phyloP scores from a whole-genome alignment of 2,888 invertebrate species.

The Meiosimyza platycephala region DNA sequence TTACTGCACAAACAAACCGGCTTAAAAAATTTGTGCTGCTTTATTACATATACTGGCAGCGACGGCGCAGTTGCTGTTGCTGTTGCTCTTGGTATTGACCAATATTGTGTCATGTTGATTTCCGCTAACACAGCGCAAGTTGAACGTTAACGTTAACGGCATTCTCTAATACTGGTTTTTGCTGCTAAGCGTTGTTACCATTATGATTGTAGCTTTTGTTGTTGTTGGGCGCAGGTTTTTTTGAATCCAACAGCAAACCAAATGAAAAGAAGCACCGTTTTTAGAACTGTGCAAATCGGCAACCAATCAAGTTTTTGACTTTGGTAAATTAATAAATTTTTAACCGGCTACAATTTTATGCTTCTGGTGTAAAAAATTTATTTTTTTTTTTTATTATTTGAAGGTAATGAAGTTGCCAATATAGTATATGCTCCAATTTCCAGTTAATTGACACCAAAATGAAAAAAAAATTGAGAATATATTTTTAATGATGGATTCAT shows the following conservation, averaged over 20 bases:
- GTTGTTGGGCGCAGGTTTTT: not conserved
- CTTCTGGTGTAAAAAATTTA: too few species aligned
- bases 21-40: not conserved
- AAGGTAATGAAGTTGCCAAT: too few species aligned
- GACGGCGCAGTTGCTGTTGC: not conserved
- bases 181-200: not conserved
- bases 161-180: conserved; percentile 26
- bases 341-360: too few species aligned
- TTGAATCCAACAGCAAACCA: not conserved
- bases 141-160: conserved; percentile 19
- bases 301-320: too few species aligned
- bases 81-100: conserved; percentile 7
- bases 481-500: too few species aligned
- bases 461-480: too few species aligned
- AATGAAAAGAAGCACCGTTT: not conserved
- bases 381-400: too few species aligned
- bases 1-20: conserved; percentile 6
- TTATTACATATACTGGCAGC: not conserved
- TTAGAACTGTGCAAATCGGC: not conserved
- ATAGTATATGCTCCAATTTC: too few species aligned
- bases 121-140: conserved; percentile 14
- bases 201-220: not conserved
- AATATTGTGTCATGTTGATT: conserved; percentile 29
- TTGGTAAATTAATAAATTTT: too few species aligned
- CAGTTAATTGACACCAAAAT: too few species aligned